Evolutionary conservation across 2,797 vertebrate species (phyloP).

Genomic region (Echiichthys vipera): DNA sequence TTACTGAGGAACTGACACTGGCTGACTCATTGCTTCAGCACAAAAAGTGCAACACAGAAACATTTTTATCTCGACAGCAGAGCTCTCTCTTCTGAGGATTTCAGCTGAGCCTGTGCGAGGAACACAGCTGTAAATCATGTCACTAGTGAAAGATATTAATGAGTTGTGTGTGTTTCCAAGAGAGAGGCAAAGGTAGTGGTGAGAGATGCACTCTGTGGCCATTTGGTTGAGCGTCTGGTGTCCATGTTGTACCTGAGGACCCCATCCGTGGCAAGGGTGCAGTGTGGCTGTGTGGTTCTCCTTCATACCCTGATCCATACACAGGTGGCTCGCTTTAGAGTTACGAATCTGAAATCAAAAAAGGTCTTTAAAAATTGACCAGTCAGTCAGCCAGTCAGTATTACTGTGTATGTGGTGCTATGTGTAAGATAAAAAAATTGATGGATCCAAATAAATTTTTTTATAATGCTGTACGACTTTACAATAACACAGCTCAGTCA

Average conservation of each 20-base stretch:
- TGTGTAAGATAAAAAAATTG: background rate
- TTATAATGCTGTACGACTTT: background rate
- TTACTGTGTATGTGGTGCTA: background rate
- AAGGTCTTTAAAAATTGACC: background rate
- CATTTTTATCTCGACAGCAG: constrained; percentile 52
- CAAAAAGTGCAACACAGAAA: constrained; percentile 36
- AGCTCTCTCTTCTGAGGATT: constrained; percentile 29
- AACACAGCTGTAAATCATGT: constrained; percentile 20
- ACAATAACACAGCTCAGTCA: background rate
- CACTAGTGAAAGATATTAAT: background rate
- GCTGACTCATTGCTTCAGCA: constrained; percentile 50
- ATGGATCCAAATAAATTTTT: background rate
- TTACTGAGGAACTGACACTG: constrained; percentile 26
- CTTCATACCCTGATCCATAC: constrained; percentile 93
- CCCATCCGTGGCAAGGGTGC: constrained; percentile 96
- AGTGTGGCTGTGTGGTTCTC: constrained; percentile 96
- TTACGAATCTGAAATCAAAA: constrained; percentile 89
- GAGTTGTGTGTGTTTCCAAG: background rate
- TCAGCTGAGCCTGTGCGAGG: constrained; percentile 20
- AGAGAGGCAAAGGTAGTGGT: background rate
- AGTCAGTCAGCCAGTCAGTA: background rate
- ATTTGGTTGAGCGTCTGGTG: background rate
- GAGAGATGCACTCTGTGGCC: background rate
- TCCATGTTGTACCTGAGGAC: constrained; percentile 89
- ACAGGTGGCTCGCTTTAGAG: constrained; percentile 93